Conservation (phyloP, 2,888 invertebrate species). For the Ditula angustiorana region DNA sequence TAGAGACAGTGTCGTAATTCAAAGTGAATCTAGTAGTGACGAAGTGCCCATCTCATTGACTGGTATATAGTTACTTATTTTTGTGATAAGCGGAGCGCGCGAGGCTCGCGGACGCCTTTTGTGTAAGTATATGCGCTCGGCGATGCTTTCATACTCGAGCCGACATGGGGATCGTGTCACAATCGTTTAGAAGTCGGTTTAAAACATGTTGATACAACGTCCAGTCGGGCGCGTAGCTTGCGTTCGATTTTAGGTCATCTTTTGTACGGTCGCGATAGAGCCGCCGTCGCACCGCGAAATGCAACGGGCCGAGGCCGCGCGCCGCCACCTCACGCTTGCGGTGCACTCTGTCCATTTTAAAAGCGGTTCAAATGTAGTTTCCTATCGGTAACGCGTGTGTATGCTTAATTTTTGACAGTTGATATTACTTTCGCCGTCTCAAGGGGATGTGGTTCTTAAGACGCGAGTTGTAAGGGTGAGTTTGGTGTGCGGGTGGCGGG, state of each 20-base stretch:
- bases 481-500: constrained; percentile 59
- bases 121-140: constrained; percentile 75
- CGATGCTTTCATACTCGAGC: constrained; percentile 59
- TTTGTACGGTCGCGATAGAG: constrained; percentile 79
- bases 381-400: constrained; percentile 80
- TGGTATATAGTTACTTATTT: constrained; percentile 86
- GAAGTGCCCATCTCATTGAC: constrained; percentile 80
- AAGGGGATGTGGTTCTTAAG: constrained; percentile 74
- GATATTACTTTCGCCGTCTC: constrained; percentile 70
- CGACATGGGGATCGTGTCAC: constrained; percentile 66
- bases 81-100: constrained; percentile 84
- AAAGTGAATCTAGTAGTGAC: constrained; percentile 75
- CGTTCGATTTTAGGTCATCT: constrained; percentile 84
- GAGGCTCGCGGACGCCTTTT: constrained; percentile 77
- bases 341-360: constrained; percentile 79
- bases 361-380: constrained; percentile 78
- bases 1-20: constrained; percentile 54
- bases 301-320: constrained; percentile 83
- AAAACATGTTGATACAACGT: constrained; percentile 64
- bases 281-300: constrained; percentile 78
- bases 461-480: constrained; percentile 64
- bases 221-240: constrained; percentile 68
- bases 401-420: constrained; percentile 86
- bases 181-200: constrained; percentile 74
- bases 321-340: constrained; percentile 70